Base-by-base conservation (phyloP, 2,113 vertebrate species). In the Seriola dumerili region DNA sequence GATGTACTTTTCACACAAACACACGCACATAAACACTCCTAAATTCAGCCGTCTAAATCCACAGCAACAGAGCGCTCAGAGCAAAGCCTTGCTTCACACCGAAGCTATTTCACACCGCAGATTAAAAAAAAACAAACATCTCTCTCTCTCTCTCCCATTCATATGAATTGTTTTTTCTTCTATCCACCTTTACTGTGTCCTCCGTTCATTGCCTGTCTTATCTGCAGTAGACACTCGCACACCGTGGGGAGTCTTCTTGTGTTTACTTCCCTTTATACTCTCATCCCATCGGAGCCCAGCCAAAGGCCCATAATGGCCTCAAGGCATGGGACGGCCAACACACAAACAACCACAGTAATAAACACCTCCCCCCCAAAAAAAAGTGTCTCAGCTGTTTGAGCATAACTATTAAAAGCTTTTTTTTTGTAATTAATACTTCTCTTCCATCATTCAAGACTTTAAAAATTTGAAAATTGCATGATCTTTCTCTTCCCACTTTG, bases 31-130 rank as follows among this genome's bases (percentile, higher is more conserved):
- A 17, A 5, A 50, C 48, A 63, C 78, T 52, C 34, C 58, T 81
- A 81, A 67, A 89, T 75, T 7, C 59, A 72, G 77, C 65, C 8
- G 19, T 38, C 66, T 76, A 64, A 67, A 68, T 54, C 83, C 76
- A 74, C 72, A 77, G 83, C 61, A 72, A 72, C 82, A 85, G 32
- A 59, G 72, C 76, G 78, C 81, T 84, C 67, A 74, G 72, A 81
- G 54, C 50, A 78, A 87, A 77, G 78, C 81, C 63, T 73, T n/a
- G 42, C 52, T 50, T 76, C 66, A 87, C 59, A 62, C 78, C n/a
- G 1, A 17, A 82, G 65, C 70, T 76, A 82, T 88, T 74, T 85
- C 52, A 88, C 79, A 85, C 86, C 71, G 25, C 40, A n/a, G 40
- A 46, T 44, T 23, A 23, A 23, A 23, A 13, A 62, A 83, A 62